Evolutionary conservation across 2,888 invertebrate genomes (phyloP), one percentile per base, ranked within the genome.

Genomic region (Agrenia bidenticulata): DNA sequence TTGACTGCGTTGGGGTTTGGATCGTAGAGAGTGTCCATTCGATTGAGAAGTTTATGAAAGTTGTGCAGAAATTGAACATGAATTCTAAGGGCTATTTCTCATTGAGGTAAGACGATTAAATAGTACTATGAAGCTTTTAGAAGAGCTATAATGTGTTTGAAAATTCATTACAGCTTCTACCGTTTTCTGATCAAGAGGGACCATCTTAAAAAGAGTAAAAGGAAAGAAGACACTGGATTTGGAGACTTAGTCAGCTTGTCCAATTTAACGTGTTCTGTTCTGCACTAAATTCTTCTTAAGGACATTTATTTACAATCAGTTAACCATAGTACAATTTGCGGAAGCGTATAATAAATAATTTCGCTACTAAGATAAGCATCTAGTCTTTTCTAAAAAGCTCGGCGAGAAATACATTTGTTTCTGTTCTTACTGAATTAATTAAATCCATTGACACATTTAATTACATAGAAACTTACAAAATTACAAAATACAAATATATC

Each of bases 1-100:
- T 66, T 54, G 72, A 74, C 39, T 72, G 70, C 23, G 21, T 74
- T 13, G 71, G 67, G 1, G 17, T 74, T n/a, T 74, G 72, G 72
- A 69, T 70, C 24, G 37, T 66, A 24, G 64, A 63, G 21, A 58
- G 62, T 13, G 51, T 51, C 1, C 66, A 65, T 2, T 66, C 64
- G 5, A 58, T 67, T n/a, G 66, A 67, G 1, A 69, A 45, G 54
- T 55, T 73, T 11, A 70, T 66, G 21, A 39, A 64, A 21, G 27
- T 68, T 21, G 26, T 73, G 15, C 23, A 63, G 26, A 58, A 59
- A 11, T 27, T 58, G n/a, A 41, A 50, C 4, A 49, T 73, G 13
- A 73, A 72, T 64, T 39, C 42, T 7, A 53, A 57, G 19, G 63
- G 59, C 24, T 61, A 41, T 5, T 71, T 73, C 56, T 72, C 71